A percentile compares a stretch with the other conserved stretches of the same genome.
Conservation (phyloP, 1,140 invertebrate species). For the Rhizoglyphus robini region DNA sequence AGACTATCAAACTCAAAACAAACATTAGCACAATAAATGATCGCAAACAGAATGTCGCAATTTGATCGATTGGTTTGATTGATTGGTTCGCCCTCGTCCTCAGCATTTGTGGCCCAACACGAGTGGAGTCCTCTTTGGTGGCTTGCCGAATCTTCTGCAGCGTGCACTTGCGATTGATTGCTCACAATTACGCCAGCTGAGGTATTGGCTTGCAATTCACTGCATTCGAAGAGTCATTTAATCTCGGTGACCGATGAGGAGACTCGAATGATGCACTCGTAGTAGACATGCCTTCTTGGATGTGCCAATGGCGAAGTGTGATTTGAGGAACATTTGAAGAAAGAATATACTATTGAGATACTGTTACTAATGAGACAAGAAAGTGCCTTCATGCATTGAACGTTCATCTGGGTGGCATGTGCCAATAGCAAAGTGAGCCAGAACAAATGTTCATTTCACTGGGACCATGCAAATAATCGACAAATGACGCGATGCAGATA, state of each 20-base stretch:
- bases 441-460: too few relatives aligned
- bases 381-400: neutral
- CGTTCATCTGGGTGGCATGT: too few relatives aligned
- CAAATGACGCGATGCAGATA: too few relatives aligned
- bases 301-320: conserved; percentile 27
- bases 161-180: conserved; percentile 52
- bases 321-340: conserved; percentile 28
- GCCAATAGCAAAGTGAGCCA: too few relatives aligned
- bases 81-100: conserved; percentile 78
- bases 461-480: neutral
- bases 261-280: conserved; percentile 73
- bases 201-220: conserved; percentile 54
- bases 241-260: conserved; percentile 67
- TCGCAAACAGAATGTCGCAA: neutral
- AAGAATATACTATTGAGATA: conserved; percentile 6
- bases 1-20: neutral
- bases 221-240: conserved; percentile 65
- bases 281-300: conserved; percentile 59
- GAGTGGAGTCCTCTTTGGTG: conserved; percentile 45
- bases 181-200: conserved; percentile 63
- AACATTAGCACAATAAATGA: neutral
- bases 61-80: too few relatives aligned
- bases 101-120: conserved; percentile 71
- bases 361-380: neutral
- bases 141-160: conserved; percentile 32